Conservation (phyloP, 1,140 invertebrate genomes). For the Zophobas morio region DNA sequence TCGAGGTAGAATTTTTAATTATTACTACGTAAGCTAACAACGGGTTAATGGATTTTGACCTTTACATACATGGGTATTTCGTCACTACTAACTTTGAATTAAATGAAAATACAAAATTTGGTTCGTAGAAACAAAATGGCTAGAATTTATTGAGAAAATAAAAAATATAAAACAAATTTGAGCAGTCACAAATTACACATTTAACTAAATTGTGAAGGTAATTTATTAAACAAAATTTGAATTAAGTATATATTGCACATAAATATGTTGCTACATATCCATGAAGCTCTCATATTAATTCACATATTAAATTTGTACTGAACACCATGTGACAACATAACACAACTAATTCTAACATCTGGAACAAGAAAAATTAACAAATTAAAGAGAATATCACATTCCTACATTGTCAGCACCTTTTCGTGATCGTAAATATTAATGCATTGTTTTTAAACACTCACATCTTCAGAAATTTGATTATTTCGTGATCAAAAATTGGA, state of each 20-base stretch:
- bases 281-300: slow-evolving; percentile 60
- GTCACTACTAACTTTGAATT: background rate
- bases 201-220: slow-evolving; percentile 45
- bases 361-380: slow-evolving; percentile 64
- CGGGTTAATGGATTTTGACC: background rate
- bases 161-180: slow-evolving; percentile 42
- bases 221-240: slow-evolving; percentile 50
- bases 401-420: slow-evolving; percentile 63
- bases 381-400: slow-evolving; percentile 65
- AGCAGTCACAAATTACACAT: slow-evolving; percentile 43
- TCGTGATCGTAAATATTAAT: slow-evolving; percentile 57
- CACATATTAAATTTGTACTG: slow-evolving; percentile 64
- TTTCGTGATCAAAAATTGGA: slow-evolving; percentile 49
- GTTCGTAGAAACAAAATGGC: slow-evolving; percentile 38
- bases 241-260: slow-evolving; percentile 66
- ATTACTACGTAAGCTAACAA: no score
- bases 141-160: slow-evolving; percentile 43
- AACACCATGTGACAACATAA: slow-evolving; percentile 62
- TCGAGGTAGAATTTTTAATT: background rate
- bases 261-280: slow-evolving; percentile 61
- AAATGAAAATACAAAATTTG: slow-evolving; percentile 19
- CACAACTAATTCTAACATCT: slow-evolving; percentile 60
- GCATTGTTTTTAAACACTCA: slow-evolving; percentile 39
- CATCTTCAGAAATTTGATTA: slow-evolving; percentile 40
- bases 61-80: background rate